These are phyloP conservation scores for Xiphorhynchus elegans DNA, from an alignment of 2,113 vertebrate species.

Conservation along the genomic window DNA sequence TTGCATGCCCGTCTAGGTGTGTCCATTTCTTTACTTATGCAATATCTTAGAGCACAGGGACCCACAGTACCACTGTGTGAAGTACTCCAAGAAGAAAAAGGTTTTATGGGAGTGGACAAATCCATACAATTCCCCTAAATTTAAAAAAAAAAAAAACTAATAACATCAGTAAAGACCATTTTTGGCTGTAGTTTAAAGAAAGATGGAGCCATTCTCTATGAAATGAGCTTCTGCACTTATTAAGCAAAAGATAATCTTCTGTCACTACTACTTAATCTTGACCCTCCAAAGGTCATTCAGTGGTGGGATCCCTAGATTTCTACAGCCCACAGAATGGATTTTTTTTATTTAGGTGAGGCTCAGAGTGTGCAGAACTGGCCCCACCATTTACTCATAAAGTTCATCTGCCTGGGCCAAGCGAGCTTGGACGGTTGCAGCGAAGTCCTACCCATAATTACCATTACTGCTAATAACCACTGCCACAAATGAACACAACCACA, in stretches of 20 bases:
- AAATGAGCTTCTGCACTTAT: conserved; percentile 32
- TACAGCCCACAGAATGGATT: too few species aligned
- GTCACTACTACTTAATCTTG: conserved; percentile 56
- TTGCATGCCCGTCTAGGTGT: background rate
- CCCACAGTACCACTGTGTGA: background rate
- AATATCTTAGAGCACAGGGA: background rate
- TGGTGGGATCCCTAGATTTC: background rate
- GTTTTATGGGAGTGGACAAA: background rate
- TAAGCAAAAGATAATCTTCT: conserved; percentile 43
- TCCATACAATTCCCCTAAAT: background rate
- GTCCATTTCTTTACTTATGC: background rate
- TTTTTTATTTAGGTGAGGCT: too few species aligned
- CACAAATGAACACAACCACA: too few species aligned
- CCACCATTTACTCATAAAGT: too few species aligned
- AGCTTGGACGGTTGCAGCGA: too few species aligned
- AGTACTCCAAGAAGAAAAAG: background rate
- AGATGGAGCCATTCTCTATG: background rate
- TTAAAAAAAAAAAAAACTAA: background rate
- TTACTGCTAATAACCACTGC: too few species aligned
- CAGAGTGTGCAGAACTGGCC: too few species aligned
- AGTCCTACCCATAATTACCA: too few species aligned
- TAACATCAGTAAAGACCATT: background rate
- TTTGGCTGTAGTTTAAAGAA: conserved; percentile 13
- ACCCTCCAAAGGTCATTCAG: conserved; percentile 12
- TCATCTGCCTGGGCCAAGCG: too few species aligned